Evolutionary conservation across 2,888 invertebrate species (phyloP), one percentile per base, ranked within the genome.

Genomic region (Heliconius ismenius): DNA sequence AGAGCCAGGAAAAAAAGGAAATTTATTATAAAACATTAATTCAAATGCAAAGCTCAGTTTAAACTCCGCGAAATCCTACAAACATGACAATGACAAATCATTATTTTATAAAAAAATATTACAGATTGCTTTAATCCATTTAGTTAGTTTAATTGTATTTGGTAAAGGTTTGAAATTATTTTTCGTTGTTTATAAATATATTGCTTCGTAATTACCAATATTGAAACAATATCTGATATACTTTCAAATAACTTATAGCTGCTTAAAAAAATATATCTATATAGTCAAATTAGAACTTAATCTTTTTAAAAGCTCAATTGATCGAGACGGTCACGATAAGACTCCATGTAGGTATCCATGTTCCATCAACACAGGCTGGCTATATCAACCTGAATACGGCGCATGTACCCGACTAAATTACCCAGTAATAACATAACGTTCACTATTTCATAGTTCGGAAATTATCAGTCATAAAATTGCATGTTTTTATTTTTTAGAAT

Each of bases 381-480:
- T 86, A 87, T 89, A 91, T 88, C 89, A 90, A 87, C 88, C 88
- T 84, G 88, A 87, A 79, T 79, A 89, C 89, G 85, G 83, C 82
- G 81, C 91, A 86, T 91, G 91, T 89, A 87, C 86, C 86, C 85
- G 79, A 84, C 87, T 81, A 92, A 92, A 93, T 92, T 92, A 89
- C 92, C 88, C 89, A 86, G 89, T 92, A 93, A 92, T 92, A 91
- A 88, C 88, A 84, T 87, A 87, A 89, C 89, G 90, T 88, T 91
- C 89, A 87, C 87, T 89, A 91, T 92, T 70, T 92, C 90, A 89
- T 92, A 92, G 91, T 92, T 92, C 90, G 89, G 87, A 93, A 92
- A 93, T 93, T 93, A 93, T 93, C 92, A 90, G 89, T 90, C 90
- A 92, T 93, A 93, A 92, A 93, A 88, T 86, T 86, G 84, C 83